A percentile compares a stretch with the other conserved stretches of the same genome.
These are phyloP conservation scores for Cetonia aurata DNA, from an alignment of 2,888 invertebrate genomes.

Conservation along the genomic window DNA sequence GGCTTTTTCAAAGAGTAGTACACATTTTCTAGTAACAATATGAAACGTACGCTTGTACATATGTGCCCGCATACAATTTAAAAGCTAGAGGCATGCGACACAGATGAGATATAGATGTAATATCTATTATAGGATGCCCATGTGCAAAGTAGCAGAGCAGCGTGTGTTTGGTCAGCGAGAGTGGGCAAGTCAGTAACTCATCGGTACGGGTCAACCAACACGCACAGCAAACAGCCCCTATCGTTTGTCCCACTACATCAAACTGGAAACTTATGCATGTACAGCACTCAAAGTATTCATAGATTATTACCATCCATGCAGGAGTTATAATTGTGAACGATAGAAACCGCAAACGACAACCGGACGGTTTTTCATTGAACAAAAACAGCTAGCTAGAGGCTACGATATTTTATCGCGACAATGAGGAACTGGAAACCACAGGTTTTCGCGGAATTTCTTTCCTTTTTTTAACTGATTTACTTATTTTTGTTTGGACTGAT, in stretches of 20 bases:
- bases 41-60: constrained; percentile 3
- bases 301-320: no score
- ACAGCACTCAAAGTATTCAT: not conserved
- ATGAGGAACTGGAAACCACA: constrained; percentile 28
- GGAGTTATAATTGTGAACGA: no score
- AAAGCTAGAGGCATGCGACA: constrained; percentile 17
- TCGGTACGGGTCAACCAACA: constrained; percentile 12
- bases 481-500: no score
- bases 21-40: constrained; percentile 24
- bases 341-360: no score
- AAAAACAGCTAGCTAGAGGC: not conserved
- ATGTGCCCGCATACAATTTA: constrained; percentile 39
- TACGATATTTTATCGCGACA: constrained; percentile 16
- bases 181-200: constrained; percentile 5
- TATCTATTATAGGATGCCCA: constrained; percentile 33
- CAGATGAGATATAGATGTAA: constrained; percentile 28
- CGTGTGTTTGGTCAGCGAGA: constrained; percentile 24
- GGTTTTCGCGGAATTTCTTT: constrained; percentile 14
- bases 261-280: constrained; percentile 9
- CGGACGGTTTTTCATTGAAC: not conserved
- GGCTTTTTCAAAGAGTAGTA: constrained; percentile 18
- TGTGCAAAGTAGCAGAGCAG: constrained; percentile 10
- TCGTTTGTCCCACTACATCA: constrained; percentile 13
- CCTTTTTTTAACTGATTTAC: not conserved
- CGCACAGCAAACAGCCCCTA: constrained; percentile 30